Conservation (phyloP, 2,797 vertebrate species). For the Eospalax fontanierii region DNA sequence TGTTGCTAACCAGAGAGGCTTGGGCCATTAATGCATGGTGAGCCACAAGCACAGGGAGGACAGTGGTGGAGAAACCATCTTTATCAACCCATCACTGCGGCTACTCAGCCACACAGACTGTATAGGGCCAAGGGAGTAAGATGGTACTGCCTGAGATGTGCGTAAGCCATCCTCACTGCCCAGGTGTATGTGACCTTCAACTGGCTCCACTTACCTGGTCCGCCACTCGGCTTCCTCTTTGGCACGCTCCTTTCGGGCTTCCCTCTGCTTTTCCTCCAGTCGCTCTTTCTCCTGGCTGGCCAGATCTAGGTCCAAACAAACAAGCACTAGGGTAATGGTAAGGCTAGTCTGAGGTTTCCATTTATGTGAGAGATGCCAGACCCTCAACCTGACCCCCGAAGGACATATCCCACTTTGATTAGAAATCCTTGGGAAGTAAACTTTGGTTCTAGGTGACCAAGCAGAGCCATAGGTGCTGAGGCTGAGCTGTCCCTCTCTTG, state of each 20-base stretch:
- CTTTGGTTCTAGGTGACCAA: not conserved
- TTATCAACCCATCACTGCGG: not conserved
- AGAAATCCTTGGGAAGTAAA: too few relatives aligned
- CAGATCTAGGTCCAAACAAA: slow-evolving; percentile 90
- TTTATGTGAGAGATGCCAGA: not conserved
- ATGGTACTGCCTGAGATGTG: not conserved
- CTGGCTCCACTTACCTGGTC: slow-evolving; percentile 91
- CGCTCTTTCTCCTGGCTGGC: slow-evolving; percentile 96
- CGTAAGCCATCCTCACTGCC: not conserved
- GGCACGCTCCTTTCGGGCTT: slow-evolving; percentile 94
- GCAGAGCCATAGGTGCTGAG: not conserved
- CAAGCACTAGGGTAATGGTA: not conserved
- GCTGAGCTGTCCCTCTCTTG: not conserved
- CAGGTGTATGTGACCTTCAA: not conserved
- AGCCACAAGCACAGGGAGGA: too few relatives aligned
- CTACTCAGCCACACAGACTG: not conserved
- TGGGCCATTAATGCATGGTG: not conserved
- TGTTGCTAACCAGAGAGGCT: not conserved
- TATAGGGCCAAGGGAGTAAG: too few relatives aligned
- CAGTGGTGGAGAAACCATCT: not conserved
- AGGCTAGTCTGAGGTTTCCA: not conserved
- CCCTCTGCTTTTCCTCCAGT: slow-evolving; percentile 97
- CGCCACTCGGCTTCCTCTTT: slow-evolving; percentile 94
- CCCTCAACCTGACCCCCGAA: not conserved
- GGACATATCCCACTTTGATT: too few relatives aligned